phyloP scores from a whole-genome alignment of 2,113 vertebrate genomes.

The Tor tambroides region DNA sequence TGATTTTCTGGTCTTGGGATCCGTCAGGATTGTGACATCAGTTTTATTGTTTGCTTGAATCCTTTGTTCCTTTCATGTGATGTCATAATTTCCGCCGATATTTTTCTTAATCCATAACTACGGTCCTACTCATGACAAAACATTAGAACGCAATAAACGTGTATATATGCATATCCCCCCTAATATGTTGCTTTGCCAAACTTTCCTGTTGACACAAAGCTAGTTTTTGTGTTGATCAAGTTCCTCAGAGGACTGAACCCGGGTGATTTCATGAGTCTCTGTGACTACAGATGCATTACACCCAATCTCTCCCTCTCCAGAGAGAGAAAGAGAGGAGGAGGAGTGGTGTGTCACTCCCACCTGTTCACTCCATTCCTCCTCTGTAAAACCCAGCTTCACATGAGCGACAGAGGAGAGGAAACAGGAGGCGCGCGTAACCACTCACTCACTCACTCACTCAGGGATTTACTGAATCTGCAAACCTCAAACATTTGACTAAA shows the following conservation, averaged over 20 bases:
- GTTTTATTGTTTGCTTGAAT: not conserved
- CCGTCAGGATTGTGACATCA: not conserved
- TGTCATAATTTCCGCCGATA: not conserved
- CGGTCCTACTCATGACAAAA: not conserved
- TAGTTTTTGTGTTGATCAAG: slow-evolving; percentile 24
- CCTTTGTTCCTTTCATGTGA: not conserved
- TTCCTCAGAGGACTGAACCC: not conserved
- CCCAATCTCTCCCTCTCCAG: slow-evolving; percentile 53
- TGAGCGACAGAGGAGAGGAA: not conserved
- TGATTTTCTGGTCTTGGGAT: not conserved
- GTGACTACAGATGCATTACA: slow-evolving; percentile 31
- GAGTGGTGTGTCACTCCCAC: slow-evolving; percentile 62
- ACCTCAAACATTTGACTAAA: not conserved
- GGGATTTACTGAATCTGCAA: not conserved
- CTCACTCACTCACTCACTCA: not conserved
- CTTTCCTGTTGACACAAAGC: not conserved
- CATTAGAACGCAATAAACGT: not conserved
- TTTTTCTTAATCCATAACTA: not conserved
- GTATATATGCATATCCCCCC: not conserved
- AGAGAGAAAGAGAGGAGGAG: slow-evolving; percentile 11
- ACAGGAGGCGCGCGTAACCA: not conserved
- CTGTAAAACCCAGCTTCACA: slow-evolving; percentile 48
- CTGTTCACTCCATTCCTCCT: slow-evolving; percentile 24
- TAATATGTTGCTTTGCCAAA: not conserved
- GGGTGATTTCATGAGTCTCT: not conserved